A percentile compares a stretch with the other conserved stretches of the same genome.
Evolutionary conservation across 1,140 invertebrate species (phyloP).

Genomic region (Papilio xuthus): DNA sequence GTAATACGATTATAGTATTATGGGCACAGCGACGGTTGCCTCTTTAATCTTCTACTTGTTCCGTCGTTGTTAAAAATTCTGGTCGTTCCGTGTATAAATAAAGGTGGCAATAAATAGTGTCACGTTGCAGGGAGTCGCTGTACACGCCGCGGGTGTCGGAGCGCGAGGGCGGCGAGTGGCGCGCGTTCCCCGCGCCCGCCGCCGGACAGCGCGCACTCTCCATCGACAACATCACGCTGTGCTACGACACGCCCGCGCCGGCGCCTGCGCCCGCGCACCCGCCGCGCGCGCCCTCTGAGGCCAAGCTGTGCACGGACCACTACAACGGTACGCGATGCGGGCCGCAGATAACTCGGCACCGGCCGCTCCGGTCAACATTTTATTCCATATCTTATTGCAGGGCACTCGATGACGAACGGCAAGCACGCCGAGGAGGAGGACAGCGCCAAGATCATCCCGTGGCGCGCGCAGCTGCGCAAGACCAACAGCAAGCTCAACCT

Average conservation of each 20-base stretch:
- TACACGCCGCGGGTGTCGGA: constrained; percentile 86
- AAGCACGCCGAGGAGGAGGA: constrained; percentile 83
- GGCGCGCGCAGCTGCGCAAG: constrained; percentile 93
- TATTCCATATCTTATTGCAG: constrained; percentile 52
- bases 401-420: constrained; percentile 69
- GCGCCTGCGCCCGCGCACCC: constrained; percentile 56
- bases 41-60: no score
- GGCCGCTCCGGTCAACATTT: constrained; percentile 20
- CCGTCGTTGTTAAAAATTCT: constrained; percentile 3
- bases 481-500: constrained; percentile 92
- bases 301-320: constrained; percentile 71
- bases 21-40: no score
- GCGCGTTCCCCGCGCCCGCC: constrained; percentile 75
- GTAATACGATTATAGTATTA: no score
- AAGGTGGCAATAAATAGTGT: constrained; percentile 7
- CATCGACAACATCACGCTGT: constrained; percentile 83
- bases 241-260: constrained; percentile 69
- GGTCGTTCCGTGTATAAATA: constrained; percentile 3
- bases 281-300: constrained; percentile 65
- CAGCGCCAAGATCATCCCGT: constrained; percentile 88
- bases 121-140: constrained; percentile 81
- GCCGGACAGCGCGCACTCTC: constrained; percentile 80
- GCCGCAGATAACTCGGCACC: no score
- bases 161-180: constrained; percentile 80
- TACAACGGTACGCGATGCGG: constrained; percentile 61